A percentile compares a stretch with the other conserved stretches of the same genome.
These are phyloP conservation scores for Tachina grossa DNA, from an alignment of 2,888 invertebrate genomes.

Conservation along the genomic window DNA sequence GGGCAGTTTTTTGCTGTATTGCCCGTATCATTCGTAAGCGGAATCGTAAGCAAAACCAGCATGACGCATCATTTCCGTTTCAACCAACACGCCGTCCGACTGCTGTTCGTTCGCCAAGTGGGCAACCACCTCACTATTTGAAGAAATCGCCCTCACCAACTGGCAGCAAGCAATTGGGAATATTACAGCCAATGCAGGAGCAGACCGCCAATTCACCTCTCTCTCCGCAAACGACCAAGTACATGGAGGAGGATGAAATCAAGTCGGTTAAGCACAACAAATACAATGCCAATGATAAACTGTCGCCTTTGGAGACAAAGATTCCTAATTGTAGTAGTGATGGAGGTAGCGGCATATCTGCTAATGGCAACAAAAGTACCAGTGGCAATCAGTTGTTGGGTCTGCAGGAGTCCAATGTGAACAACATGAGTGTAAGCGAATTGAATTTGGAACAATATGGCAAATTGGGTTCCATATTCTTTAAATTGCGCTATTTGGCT, in stretches of 20 bases:
- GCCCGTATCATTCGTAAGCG: conserved; percentile 78
- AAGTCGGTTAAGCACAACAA: conserved; percentile 75
- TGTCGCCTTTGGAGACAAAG: conserved; percentile 75
- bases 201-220: conserved; percentile 79
- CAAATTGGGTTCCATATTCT: conserved; percentile 93
- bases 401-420: conserved; percentile 57
- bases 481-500: conserved; percentile 94
- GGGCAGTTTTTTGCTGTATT: conserved; percentile 81
- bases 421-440: conserved; percentile 61
- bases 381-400: conserved; percentile 45
- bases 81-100: conserved; percentile 83
- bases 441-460: conserved; percentile 83
- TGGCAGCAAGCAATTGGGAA: conserved; percentile 82
- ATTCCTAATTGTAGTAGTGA: conserved; percentile 71
- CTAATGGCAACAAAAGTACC: conserved; percentile 65
- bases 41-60: conserved; percentile 81
- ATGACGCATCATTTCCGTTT: conserved; percentile 82
- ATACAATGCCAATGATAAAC: conserved; percentile 74
- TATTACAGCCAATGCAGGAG: conserved; percentile 80
- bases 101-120: conserved; percentile 92
- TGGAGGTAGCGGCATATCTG: conserved; percentile 72
- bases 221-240: conserved; percentile 79
- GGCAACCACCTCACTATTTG: conserved; percentile 90
- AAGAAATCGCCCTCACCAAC: conserved; percentile 97
- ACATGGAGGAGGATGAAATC: conserved; percentile 81